These are phyloP conservation scores for Hippopotamyrus pictus DNA, from an alignment of 2,797 vertebrate genomes.

Conservation along the genomic window DNA sequence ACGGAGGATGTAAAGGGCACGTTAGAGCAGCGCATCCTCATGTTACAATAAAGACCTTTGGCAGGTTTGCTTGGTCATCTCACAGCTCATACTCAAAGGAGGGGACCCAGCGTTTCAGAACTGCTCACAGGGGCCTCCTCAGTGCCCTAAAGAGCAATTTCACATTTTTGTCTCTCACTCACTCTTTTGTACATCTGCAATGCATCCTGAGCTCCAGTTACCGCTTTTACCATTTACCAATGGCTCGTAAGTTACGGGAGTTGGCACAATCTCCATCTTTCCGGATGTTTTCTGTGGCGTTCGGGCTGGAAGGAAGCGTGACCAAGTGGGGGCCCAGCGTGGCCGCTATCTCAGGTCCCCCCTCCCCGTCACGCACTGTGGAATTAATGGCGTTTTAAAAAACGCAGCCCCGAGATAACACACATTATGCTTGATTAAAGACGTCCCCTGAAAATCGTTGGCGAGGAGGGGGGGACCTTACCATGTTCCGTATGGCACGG, in stretches of 20 bases:
- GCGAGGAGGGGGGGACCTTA: neutral
- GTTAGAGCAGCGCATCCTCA: neutral
- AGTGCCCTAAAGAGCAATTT: neutral
- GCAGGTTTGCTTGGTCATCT: neutral
- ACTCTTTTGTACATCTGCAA: neutral
- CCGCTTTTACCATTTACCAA: neutral
- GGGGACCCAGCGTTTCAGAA: neutral
- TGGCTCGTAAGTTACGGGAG: neutral
- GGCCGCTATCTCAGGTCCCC: neutral
- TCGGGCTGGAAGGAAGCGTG: neutral
- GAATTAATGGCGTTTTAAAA: neutral
- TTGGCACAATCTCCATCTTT: slow-evolving; percentile 5
- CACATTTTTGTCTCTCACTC: neutral
- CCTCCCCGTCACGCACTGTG: neutral
- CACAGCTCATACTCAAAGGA: neutral
- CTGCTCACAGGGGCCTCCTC: neutral
- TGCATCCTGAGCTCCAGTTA: neutral
- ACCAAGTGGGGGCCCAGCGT: neutral
- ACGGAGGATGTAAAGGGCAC: neutral
- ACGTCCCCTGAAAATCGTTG: neutral
- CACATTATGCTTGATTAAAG: slow-evolving; percentile 10
- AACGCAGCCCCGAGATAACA: neutral
- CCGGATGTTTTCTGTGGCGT: neutral
- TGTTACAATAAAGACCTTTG: neutral
- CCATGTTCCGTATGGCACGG: neutral